These are phyloP conservation scores for Corvus moneduloides DNA, from an alignment of 2,113 vertebrate genomes.

Conservation along the genomic window DNA sequence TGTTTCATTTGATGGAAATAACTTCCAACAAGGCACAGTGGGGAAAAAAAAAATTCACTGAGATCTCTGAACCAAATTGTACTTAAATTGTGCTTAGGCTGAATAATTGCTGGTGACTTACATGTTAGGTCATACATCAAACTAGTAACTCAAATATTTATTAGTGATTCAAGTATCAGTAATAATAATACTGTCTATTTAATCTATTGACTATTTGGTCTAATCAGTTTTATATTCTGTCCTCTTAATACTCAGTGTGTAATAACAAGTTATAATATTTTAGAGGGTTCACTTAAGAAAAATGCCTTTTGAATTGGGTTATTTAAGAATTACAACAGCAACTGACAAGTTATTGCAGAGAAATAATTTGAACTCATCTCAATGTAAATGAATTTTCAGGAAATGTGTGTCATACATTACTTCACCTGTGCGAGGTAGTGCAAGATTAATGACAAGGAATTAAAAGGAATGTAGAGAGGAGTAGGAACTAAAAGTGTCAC, in stretches of 20 bases:
- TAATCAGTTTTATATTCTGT: background rate
- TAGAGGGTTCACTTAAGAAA: background rate
- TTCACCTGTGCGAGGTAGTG: background rate
- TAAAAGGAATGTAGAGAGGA: background rate
- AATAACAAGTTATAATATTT: background rate
- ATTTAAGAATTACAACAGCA: background rate
- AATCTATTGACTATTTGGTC: background rate
- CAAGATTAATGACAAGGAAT: background rate
- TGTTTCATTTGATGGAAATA: background rate
- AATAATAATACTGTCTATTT: background rate
- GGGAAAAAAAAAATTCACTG: background rate
- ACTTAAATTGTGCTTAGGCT: background rate
- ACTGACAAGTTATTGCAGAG: background rate
- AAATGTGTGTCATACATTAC: background rate
- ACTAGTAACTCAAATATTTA: background rate
- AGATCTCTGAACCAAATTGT: background rate
- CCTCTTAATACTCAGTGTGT: background rate
- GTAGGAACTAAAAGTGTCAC: background rate
- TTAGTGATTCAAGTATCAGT: background rate
- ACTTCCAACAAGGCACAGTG: background rate
- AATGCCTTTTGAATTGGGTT: background rate
- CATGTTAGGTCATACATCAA: background rate
- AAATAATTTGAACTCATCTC: background rate
- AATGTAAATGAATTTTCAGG: background rate
- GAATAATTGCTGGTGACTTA: background rate